Evolutionary conservation across 1,140 invertebrate species (phyloP), one percentile per base, ranked within the genome.

Genomic region (Arctopsyche grandis): DNA sequence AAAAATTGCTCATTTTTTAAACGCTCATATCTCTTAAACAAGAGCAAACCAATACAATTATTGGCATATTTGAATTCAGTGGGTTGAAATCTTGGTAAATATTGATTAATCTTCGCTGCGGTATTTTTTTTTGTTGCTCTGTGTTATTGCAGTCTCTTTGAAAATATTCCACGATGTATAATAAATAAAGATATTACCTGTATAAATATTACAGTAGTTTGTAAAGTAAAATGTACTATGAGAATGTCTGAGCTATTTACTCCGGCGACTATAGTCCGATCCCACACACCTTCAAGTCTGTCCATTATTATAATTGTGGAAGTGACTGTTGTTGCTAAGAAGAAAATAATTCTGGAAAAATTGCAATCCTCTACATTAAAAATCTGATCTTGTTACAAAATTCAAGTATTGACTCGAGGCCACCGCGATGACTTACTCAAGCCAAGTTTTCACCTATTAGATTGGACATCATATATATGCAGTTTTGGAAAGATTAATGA

Each of bases 241-340:
- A 90, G 85, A 82, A 90, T 90, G 85, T 91, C 89, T 1, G 85
- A 74, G 5, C 89, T 85, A 58, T 85, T 85, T 12, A 91, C 90
- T 85, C 93, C 93, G 78, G 94, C 93, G 9, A 96, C 92, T 0
- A 94, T 87, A 71, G 91, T 93, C 78, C 94, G 86, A 83, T 95
- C 91, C 90, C 94, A 92, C 63, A 95, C 89, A 43, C 95, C 95
- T 84, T 95, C 94, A 82, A 92, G 89, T 43, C 93, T 91, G 84
- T 98, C 96, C 0, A 93, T 89, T 44, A 98, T 94, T 84, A 97
- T 94, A 7, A 94, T 90, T 0, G 93, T 89, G 0, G 94, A 93
- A 0, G 94, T 96, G 77, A 96, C 89, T 14, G 93, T 91, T 0
- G 93, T 92, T 0, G 94, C 91, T 86, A 96, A 87, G 86, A 97